These are phyloP conservation scores for Takifugu bimaculatus DNA, from an alignment of 2,113 vertebrate genomes.

Conservation along the genomic window DNA sequence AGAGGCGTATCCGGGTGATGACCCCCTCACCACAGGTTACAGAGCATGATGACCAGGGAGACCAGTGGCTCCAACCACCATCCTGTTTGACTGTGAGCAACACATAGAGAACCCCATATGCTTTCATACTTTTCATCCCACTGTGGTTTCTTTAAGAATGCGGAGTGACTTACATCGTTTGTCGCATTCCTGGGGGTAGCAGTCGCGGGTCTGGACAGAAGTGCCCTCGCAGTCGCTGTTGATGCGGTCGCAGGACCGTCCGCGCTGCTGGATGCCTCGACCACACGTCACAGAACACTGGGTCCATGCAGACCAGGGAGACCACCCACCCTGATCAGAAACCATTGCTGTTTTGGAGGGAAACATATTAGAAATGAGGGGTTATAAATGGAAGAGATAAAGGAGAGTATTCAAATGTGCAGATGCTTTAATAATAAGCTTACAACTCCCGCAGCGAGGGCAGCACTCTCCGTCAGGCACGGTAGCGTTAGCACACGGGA, in stretches of 20 bases:
- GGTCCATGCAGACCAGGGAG: conserved; percentile 98
- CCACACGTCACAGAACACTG: conserved; percentile 93
- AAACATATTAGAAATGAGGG: not conserved
- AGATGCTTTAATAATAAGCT: conserved; percentile 50
- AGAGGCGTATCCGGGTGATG: conserved; percentile 96
- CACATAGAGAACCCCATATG: conserved; percentile 18
- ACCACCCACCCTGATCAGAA: conserved; percentile 89
- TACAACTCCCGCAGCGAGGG: conserved; percentile 89
- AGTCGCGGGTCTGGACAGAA: conserved; percentile 96
- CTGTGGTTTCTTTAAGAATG: not conserved
- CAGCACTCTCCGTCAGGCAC: conserved; percentile 97
- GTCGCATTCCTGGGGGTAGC: conserved; percentile 93
- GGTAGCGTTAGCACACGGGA: conserved; percentile 91
- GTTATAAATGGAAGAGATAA: not conserved
- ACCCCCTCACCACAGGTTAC: conserved; percentile 90
- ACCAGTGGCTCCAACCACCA: conserved; percentile 98
- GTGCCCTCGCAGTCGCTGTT: conserved; percentile 94
- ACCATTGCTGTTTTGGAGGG: conserved; percentile 55
- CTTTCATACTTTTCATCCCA: conserved; percentile 6
- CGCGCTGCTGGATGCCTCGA: conserved; percentile 93
- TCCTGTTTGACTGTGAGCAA: conserved; percentile 89
- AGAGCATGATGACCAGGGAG: conserved; percentile 96
- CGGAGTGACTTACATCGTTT: conserved; percentile 88
- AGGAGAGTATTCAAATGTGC: not conserved
- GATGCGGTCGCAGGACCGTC: conserved; percentile 96